Percentiles rank a stretch among this genome's conserved stretches.
Conservation (phyloP, 2,113 vertebrate species). For the Heloderma charlesbogerti region DNA sequence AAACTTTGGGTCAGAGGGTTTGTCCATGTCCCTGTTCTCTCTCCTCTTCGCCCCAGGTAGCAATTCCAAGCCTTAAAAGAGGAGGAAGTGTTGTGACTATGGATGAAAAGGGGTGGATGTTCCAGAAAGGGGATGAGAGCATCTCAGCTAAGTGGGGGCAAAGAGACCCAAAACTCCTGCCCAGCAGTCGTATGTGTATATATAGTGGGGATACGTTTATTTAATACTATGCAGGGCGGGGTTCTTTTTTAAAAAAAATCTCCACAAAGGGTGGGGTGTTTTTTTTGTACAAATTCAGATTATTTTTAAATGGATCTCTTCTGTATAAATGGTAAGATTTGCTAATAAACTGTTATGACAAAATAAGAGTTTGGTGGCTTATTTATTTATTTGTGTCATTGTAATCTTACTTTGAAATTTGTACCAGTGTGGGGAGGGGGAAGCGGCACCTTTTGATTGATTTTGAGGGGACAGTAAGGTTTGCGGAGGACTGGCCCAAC, state of each 20-base stretch:
- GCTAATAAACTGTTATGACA: constrained; percentile 20
- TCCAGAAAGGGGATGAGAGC: not conserved
- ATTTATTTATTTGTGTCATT: not conserved
- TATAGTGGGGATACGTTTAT: constrained; percentile 18
- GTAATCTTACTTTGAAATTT: not conserved
- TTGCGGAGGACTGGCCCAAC: not conserved
- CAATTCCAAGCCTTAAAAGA: not conserved
- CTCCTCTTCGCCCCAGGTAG: not conserved
- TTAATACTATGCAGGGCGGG: not conserved
- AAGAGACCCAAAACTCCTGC: not conserved
- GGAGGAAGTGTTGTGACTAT: not conserved
- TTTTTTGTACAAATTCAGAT: constrained; percentile 20
- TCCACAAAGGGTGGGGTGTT: not conserved
- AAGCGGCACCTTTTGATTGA: not conserved
- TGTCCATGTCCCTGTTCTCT: no score
- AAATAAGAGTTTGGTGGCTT: not conserved
- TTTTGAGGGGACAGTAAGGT: not conserved
- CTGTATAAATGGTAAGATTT: constrained; percentile 32
- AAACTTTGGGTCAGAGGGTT: not conserved
- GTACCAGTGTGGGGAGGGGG: not conserved
- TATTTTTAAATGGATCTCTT: constrained; percentile 17
- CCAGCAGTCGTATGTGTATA: not conserved
- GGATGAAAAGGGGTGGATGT: not conserved
- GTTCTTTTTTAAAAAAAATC: not conserved
- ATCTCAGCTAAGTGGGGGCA: no score